phyloP scores from a whole-genome alignment of 2,888 invertebrate genomes.

The Brachyptera risi region DNA sequence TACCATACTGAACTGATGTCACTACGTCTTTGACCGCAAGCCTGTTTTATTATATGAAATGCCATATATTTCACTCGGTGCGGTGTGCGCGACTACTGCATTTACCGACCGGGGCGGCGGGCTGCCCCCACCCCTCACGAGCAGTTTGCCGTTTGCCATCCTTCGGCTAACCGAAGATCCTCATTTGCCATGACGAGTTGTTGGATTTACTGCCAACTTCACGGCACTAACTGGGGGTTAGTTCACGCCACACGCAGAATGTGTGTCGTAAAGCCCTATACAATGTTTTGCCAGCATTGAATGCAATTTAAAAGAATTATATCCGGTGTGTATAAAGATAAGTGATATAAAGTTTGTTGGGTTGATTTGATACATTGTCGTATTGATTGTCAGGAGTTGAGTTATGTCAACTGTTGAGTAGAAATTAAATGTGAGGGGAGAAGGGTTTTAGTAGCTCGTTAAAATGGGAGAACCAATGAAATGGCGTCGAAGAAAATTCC shows the following conservation, averaged over 20 bases:
- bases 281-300: slow-evolving; percentile 14
- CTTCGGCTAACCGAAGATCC: slow-evolving; percentile 32
- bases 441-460: too few species aligned
- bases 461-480: too few species aligned
- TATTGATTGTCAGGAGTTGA: too few species aligned
- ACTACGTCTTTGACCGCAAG: slow-evolving; percentile 30
- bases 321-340: not conserved
- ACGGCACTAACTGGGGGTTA: not conserved
- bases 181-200: slow-evolving; percentile 32
- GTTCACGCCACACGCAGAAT: not conserved
- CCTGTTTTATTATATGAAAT: slow-evolving; percentile 34
- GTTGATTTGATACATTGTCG: too few species aligned
- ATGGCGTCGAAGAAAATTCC: too few species aligned
- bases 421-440: too few species aligned
- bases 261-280: slow-evolving; percentile 1
- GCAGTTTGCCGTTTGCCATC: slow-evolving; percentile 25
- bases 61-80: slow-evolving; percentile 30
- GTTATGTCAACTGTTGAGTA: too few species aligned
- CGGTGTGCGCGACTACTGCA: slow-evolving; percentile 10
- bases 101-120: not conserved
- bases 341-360: not conserved
- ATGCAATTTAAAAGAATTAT: slow-evolving; percentile 5
- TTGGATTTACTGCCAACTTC: slow-evolving; percentile 26
- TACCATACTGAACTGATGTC: slow-evolving; percentile 15
- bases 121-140: not conserved